Base-by-base conservation (phyloP, 2,888 invertebrate species). In the Conchocele bisecta region DNA sequence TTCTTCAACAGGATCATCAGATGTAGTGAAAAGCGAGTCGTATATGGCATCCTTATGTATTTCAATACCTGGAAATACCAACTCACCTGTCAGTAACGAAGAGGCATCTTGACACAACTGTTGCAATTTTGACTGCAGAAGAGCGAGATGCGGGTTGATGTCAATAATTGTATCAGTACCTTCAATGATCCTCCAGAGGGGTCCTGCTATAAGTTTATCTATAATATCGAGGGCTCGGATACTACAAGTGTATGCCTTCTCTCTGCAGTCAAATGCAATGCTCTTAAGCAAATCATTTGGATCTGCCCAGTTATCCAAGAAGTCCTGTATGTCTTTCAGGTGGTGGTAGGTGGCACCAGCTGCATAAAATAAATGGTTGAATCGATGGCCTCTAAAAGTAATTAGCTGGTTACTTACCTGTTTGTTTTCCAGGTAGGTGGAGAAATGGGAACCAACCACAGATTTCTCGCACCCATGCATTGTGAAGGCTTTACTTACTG, bases 121-220 rank as follows among this genome's bases (percentile, higher is more conserved):
- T n/a, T 64, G 58, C 20, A 69, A 26, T 13, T 17, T 9, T 13
- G 46, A 28, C 20, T 53, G 42, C 3, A 67, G 26, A 20, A 46
- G 59, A 31, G 33, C 22, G 17, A 67, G 33, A 15, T 59, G 20
- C 6, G n/a, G 26, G 26, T 66, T 66, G 17, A 72, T 17, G 22
- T 35, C 17, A 5, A 67, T 13, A 9, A 50, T n/a, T 48, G 56
- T 61, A 11, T 31, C 22, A 6, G 53, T 33, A 15, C 1, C 29
- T 17, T 73, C 63, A 28, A 60, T 59, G 5, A 64, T 22, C 7
- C 67, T 50, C 73, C 67, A 73, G 9, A 68, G 29, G n/a, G 73
- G 63, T 9, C 67, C 59, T 15, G 67, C 59, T 2, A 73, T 46
- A 17, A 73, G 7, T 51, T 69, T 73, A 33, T 73, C 68, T 17